Evolutionary conservation across 2,888 invertebrate genomes (phyloP), one percentile per base, ranked within the genome.

Genomic region (Halictus quadricinctus): DNA sequence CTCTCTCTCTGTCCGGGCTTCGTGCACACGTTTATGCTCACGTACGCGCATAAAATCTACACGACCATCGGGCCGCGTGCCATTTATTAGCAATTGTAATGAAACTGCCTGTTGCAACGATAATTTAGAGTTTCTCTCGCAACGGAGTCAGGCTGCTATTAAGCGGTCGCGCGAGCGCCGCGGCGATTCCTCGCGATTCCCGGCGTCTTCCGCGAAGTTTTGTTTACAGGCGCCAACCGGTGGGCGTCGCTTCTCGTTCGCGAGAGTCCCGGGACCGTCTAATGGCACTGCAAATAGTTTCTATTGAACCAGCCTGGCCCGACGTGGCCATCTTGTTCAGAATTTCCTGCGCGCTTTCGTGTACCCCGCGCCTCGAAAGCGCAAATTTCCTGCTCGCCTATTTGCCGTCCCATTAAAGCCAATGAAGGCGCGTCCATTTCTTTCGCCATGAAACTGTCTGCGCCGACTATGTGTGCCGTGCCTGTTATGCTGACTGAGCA

Each of bases 241-340:
- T 54, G 79, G 85, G 48, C 80, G 72, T 25, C 70, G 69, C 64
- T n/a, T 58, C 58, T 58, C 58, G 58, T n/a, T n/a, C 58, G 58
- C 83, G 72, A 81, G 80, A 80, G 79, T 77, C 80, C 82, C 75
- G 73, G 50, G 64, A 60, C 66, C 81, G 86, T 88, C 91, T 93
- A 93, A 93, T 91, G 92, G 90, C 92, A 92, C 83, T 88, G 92
- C 91, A 93, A 93, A 93, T 93, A 93, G 92, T 93, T 93, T 93
- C 93, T 92, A 92, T 90, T 90, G 90, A 90, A 90, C 88, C 88
- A 90, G 83, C 72, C 84, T 84, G 86, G 78, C 84, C 79, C 83
- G 29, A 5, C 69, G 72, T 84, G 84, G 83, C 85, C 82, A 89
- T 90, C 78, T 89, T 87, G 90, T 90, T 88, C 89, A 89, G 89